A percentile compares a stretch with the other conserved stretches of the same genome.
Evolutionary conservation across 1,140 invertebrate species (phyloP).

Genomic region (Calosoma granatense): DNA sequence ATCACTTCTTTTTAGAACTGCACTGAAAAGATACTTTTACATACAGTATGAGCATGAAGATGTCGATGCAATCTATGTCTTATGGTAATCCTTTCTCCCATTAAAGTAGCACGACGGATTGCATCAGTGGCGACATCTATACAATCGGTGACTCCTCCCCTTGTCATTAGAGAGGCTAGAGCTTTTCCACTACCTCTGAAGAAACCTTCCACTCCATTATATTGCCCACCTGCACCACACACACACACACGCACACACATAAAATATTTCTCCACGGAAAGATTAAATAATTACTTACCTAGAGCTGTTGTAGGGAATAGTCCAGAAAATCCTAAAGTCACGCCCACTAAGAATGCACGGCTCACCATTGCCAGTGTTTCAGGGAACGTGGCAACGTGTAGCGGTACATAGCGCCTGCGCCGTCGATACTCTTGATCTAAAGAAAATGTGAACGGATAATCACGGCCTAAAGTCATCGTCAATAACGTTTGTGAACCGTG

Average conservation of each 20-base stretch:
- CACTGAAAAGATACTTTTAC: background rate
- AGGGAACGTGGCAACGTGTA: background rate
- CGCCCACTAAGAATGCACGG: background rate
- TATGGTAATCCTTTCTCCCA: slow-evolving; percentile 55
- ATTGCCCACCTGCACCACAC: slow-evolving; percentile 52
- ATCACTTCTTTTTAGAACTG: no score
- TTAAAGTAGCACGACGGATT: slow-evolving; percentile 54
- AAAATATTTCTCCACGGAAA: slow-evolving; percentile 12
- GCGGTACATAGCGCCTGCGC: background rate
- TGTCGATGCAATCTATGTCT: slow-evolving; percentile 59
- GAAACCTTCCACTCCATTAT: slow-evolving; percentile 53
- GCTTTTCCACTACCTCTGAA: slow-evolving; percentile 55
- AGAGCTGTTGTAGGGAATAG: background rate
- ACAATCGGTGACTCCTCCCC: slow-evolving; percentile 47
- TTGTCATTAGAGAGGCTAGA: slow-evolving; percentile 40
- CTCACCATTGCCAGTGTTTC: background rate
- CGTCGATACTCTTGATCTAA: background rate
- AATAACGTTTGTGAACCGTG: slow-evolving; percentile 31
- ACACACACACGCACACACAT: no score
- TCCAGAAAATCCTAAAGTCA: slow-evolving; percentile 6
- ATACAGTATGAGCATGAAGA: slow-evolving; percentile 36
- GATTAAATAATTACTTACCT: background rate
- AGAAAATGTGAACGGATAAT: background rate
- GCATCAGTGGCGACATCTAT: slow-evolving; percentile 57
- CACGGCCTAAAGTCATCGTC: background rate